Evolutionary conservation across 2,888 invertebrate genomes (phyloP).

Genomic region (Zaprionus bogoriensis): DNA sequence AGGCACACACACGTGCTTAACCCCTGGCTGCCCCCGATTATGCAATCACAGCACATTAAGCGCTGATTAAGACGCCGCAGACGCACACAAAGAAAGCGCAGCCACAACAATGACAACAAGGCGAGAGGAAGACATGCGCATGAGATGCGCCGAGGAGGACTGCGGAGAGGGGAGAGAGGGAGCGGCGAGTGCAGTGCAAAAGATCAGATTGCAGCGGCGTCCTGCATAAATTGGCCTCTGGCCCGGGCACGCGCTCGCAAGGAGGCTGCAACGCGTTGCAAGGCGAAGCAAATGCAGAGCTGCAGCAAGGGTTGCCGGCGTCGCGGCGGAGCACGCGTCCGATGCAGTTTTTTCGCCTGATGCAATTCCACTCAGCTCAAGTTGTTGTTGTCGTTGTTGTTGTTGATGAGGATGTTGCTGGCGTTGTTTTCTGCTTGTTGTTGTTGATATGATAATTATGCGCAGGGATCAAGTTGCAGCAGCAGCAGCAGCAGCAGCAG

Average conservation of each 20-base stretch:
- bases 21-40: conserved; percentile 34
- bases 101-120: conserved; percentile 9
- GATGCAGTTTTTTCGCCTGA: conserved; percentile 33
- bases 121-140: background rate
- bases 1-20: background rate
- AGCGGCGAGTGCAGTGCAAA: conserved; percentile 2
- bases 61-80: conserved; percentile 66
- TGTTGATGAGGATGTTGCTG: conserved; percentile 15
- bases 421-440: background rate
- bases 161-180: background rate
- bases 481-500: background rate
- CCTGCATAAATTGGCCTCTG: conserved; percentile 44
- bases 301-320: conserved; percentile 17
- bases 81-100: conserved; percentile 6
- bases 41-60: conserved; percentile 68
- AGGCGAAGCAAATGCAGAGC: conserved; percentile 10
- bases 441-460: conserved; percentile 65
- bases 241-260: conserved; percentile 31
- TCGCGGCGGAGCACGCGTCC: conserved; percentile 13
- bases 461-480: conserved; percentile 54
- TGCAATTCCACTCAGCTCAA: conserved; percentile 21
- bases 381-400: conserved; percentile 13
- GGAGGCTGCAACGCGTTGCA: conserved; percentile 36
- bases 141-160: background rate
- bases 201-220: conserved; percentile 64